Base-by-base conservation (phyloP, 2,797 vertebrate species). In the Amazonetta brasiliensis region DNA sequence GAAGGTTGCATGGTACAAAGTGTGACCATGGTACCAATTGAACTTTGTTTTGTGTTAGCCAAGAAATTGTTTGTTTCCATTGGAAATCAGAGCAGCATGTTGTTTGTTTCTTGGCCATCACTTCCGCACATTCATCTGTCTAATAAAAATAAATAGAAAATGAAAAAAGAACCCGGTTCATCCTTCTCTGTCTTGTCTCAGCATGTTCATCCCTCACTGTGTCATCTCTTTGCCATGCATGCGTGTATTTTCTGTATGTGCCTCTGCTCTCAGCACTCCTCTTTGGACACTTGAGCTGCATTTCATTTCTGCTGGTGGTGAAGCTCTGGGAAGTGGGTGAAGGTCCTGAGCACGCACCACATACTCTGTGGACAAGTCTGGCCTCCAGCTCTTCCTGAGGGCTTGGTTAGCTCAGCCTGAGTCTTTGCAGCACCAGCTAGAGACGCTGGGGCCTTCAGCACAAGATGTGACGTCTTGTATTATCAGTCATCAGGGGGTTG, bases 111-210 rank as follows among this genome's bases (percentile, higher is more conserved):
- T 94, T 94, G 80, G 41, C 48, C 69, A 21, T 80, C 0, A 5
- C 89, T 94, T 89, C 64, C 9, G 6, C 41, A 44, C 58, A 28
- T 94, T 92, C 66, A 75, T 93, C 48, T 85, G 91, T 94, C 83
- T 93, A 95, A 96, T 92, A 90, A 95, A 96, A 90, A 77, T 90
- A 88, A 90, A 80, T 95, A 97, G 94, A 88, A 87, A 89, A 92
- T 28, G 7, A 75, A 80, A 92, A 68, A 85, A 74, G 67, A 54
- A 7, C 31, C 0, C 0, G 84, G 72, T 82, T 89, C 62, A 55
- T 92, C 60, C 52, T 78, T 92, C 77, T 91, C 52, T 93, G 86
- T 88, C 7, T 7, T 66, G 71, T 81, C 67, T 93, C 83, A 46
- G 66, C 43, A 37, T 89, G 75, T 71, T 88, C 73, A 41, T 89